Evolutionary conservation across 2,888 invertebrate genomes (phyloP).

Genomic region (Gisinianus flammeolus): DNA sequence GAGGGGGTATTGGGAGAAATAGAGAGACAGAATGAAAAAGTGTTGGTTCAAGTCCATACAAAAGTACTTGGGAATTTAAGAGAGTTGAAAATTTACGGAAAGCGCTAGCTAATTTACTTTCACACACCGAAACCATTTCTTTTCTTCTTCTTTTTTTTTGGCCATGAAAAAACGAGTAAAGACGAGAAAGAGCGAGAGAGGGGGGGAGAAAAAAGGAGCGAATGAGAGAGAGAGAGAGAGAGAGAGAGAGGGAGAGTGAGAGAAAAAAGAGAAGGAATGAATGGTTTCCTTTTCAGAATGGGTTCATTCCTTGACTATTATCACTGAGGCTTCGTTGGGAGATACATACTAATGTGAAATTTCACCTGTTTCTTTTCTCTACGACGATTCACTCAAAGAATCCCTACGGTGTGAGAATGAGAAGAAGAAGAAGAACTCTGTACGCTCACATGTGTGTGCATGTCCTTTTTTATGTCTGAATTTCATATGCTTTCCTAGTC

Average conservation of each 20-base stretch:
- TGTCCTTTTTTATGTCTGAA: not conserved
- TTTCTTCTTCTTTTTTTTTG: not conserved
- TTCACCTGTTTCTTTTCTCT: not conserved
- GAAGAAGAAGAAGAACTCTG: not conserved
- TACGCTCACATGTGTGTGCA: not conserved
- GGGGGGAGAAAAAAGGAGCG: not conserved
- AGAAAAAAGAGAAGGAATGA: not conserved
- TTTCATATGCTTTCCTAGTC: not conserved
- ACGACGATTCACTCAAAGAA: not conserved
- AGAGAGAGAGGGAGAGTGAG: not conserved
- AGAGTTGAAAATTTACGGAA: not conserved
- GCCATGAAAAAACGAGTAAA: too few species aligned
- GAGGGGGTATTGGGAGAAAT: too few species aligned
- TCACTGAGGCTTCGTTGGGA: slow-evolving; percentile 6
- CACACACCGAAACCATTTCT: not conserved
- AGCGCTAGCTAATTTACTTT: slow-evolving; percentile 8
- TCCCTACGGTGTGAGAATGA: not conserved
- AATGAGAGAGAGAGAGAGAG: not conserved
- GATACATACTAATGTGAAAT: slow-evolving; percentile 14
- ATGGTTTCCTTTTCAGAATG: not conserved
- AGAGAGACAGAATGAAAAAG: too few species aligned
- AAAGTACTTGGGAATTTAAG: not conserved
- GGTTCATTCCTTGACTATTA: not conserved
- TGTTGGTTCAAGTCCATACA: too few species aligned
- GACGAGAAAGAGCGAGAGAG: not conserved